Conservation (phyloP, 2,888 invertebrate genomes). For the Macaria notata region DNA sequence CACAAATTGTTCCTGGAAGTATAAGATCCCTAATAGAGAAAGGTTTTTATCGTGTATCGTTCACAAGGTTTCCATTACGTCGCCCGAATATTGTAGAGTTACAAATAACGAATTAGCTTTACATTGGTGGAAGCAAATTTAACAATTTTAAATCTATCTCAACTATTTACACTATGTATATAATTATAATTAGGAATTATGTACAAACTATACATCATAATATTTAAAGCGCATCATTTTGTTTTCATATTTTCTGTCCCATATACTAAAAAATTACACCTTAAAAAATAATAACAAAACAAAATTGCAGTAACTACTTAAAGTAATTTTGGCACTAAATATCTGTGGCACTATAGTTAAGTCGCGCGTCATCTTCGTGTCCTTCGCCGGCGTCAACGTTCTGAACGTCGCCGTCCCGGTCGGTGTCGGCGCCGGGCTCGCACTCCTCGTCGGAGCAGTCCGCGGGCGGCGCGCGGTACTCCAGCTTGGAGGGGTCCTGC, state of each 20-base stretch:
- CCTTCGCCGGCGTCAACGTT: slow-evolving; percentile 67
- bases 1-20: slow-evolving; percentile 53
- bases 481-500: slow-evolving; percentile 90
- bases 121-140: slow-evolving; percentile 75
- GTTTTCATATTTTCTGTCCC: slow-evolving; percentile 73
- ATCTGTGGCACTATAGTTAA: slow-evolving; percentile 83
- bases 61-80: slow-evolving; percentile 41
- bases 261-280: slow-evolving; percentile 69
- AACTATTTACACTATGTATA: slow-evolving; percentile 69
- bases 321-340: slow-evolving; percentile 85
- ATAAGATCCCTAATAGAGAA: slow-evolving; percentile 39
- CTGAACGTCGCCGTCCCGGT: slow-evolving; percentile 74
- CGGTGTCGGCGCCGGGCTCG: slow-evolving; percentile 63
- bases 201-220: slow-evolving; percentile 60
- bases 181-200: slow-evolving; percentile 27
- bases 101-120: slow-evolving; percentile 73
- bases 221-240: slow-evolving; percentile 78
- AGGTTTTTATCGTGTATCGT: slow-evolving; percentile 24
- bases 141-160: slow-evolving; percentile 71
- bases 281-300: slow-evolving; percentile 72
- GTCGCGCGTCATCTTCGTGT: slow-evolving; percentile 69
- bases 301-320: slow-evolving; percentile 81
- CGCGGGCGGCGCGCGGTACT: slow-evolving; percentile 78
- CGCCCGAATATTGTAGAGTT: slow-evolving; percentile 55
- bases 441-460: slow-evolving; percentile 83